phyloP scores from a whole-genome alignment of 2,888 invertebrate species.

The Stenichneumon culpator region DNA sequence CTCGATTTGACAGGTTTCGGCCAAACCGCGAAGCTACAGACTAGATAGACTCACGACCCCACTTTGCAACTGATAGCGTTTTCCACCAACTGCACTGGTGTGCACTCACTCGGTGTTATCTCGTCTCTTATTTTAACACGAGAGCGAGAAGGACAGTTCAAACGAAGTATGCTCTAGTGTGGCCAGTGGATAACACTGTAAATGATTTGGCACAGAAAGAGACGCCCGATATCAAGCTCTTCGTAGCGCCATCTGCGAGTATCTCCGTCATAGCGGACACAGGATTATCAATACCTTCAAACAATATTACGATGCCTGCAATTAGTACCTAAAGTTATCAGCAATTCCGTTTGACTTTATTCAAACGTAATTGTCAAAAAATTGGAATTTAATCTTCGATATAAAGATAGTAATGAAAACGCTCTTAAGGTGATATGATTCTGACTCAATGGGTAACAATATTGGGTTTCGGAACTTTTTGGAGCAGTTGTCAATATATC shows the following conservation, averaged over 20 bases:
- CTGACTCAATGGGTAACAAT: background rate
- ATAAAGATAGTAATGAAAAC: background rate
- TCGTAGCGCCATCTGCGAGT: conserved; percentile 13
- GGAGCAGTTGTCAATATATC: background rate
- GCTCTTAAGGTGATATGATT: background rate
- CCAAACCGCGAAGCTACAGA: conserved; percentile 37
- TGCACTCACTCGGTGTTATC: conserved; percentile 6
- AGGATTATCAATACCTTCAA: background rate
- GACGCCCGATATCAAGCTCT: conserved; percentile 15
- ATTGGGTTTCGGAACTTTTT: background rate
- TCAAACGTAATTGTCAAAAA: background rate
- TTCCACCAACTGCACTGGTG: conserved; percentile 22
- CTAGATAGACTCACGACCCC: conserved; percentile 45
- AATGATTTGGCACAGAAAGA: conserved; percentile 19
- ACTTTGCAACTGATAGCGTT: conserved; percentile 28
- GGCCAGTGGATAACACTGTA: conserved; percentile 12
- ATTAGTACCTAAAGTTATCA: background rate
- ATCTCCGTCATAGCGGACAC: background rate
- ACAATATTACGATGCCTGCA: conserved; percentile 1
- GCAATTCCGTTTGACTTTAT: background rate
- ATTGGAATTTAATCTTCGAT: background rate
- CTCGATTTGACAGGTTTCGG: conserved; percentile 62
- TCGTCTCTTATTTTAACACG: background rate
- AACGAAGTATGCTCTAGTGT: conserved; percentile 11
- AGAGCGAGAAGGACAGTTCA: background rate